These are phyloP conservation scores for Aleiodes sp. DNA, from an alignment of 1,140 invertebrate species.

Conservation along the genomic window DNA sequence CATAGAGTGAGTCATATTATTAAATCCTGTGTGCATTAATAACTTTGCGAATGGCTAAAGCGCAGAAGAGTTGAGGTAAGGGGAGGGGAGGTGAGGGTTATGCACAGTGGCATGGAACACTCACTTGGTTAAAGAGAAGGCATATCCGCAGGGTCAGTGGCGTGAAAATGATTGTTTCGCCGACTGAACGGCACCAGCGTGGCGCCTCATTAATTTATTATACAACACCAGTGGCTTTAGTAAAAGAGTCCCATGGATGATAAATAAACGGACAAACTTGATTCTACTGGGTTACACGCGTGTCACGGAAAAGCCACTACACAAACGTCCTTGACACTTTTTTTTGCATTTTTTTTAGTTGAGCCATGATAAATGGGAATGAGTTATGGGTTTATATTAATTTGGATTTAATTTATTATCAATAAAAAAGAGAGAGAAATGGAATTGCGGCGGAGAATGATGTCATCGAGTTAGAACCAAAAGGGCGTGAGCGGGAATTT, in stretches of 20 bases:
- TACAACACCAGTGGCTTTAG: slow-evolving; percentile 15
- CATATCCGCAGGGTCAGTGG: neutral
- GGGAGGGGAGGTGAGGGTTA: slow-evolving; percentile 26
- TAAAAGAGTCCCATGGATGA: neutral
- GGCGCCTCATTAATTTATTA: slow-evolving; percentile 29
- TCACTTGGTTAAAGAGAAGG: neutral
- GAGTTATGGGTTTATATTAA: slow-evolving; percentile 1
- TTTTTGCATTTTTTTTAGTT: too few species aligned
- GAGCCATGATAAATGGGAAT: neutral
- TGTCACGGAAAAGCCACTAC: neutral
- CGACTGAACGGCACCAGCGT: slow-evolving; percentile 16
- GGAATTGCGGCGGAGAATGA: neutral
- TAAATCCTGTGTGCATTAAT: slow-evolving; percentile 32
- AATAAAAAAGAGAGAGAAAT: neutral
- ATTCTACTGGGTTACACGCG: neutral
- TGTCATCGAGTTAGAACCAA: too few species aligned
- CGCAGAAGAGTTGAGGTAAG: slow-evolving; percentile 29
- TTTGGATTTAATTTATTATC: neutral
- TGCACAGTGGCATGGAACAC: slow-evolving; percentile 23
- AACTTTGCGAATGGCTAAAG: neutral
- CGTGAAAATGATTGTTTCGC: slow-evolving; percentile 26
- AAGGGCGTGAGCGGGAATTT: too few species aligned
- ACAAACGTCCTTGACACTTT: slow-evolving; percentile 3
- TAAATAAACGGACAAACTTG: neutral
- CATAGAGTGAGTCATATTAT: slow-evolving; percentile 31